These are phyloP conservation scores for Bombyx huttoni DNA, from an alignment of 2,888 invertebrate species.

Conservation along the genomic window DNA sequence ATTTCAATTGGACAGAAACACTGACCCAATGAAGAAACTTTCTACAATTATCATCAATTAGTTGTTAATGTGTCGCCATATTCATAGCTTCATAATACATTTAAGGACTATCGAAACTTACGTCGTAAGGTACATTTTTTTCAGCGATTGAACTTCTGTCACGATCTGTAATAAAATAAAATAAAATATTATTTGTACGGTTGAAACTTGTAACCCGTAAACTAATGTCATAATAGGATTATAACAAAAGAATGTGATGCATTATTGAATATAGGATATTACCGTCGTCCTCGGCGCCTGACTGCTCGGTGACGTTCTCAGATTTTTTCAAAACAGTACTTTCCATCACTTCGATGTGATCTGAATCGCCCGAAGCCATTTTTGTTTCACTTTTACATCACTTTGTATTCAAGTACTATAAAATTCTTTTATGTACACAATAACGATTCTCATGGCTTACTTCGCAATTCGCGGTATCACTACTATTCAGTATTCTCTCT, in stretches of 20 bases:
- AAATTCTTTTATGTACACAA: conserved; percentile 40
- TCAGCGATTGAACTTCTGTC: conserved; percentile 74
- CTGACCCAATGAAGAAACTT: neutral
- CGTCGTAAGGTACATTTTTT: conserved; percentile 75
- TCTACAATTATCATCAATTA: neutral
- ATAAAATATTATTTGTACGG: neutral
- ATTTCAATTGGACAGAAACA: no score
- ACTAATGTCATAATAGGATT: conserved; percentile 28
- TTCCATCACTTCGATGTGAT: conserved; percentile 84
- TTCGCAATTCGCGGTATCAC: conserved; percentile 56
- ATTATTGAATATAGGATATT: conserved; percentile 47
- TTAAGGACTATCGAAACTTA: conserved; percentile 45
- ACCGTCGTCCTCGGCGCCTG: conserved; percentile 75
- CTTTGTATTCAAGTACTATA: conserved; percentile 50
- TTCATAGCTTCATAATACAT: neutral
- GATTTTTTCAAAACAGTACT: conserved; percentile 75
- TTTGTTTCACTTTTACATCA: conserved; percentile 62
- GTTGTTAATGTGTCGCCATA: neutral
- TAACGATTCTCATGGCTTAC: conserved; percentile 60
- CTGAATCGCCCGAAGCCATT: conserved; percentile 90
- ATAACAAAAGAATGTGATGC: conserved; percentile 27
- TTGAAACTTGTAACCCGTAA: conserved; percentile 3
- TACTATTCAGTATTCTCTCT: conserved; percentile 61
- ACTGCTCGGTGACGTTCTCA: conserved; percentile 70
- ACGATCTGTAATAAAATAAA: conserved; percentile 66